Percentiles rank a stretch among this genome's conserved stretches.
phyloP scores from a whole-genome alignment of 1,140 invertebrate genomes.

The Coelopa frigida region DNA sequence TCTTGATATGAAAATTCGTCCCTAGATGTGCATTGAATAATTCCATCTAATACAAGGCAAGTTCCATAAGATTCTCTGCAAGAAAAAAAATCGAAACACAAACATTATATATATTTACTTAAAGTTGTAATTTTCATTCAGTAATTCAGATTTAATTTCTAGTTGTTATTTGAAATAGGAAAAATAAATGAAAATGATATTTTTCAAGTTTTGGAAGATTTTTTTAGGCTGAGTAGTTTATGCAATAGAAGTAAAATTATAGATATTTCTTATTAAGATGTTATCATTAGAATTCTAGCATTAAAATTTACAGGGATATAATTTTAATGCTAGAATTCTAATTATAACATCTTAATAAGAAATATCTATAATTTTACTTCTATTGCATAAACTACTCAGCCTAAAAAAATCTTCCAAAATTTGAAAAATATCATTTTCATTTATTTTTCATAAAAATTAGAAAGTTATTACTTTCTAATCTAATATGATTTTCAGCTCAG shows the following conservation, averaged over 20 bases:
- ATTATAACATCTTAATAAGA: neutral
- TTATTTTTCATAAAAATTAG: neutral
- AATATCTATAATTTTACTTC: neutral
- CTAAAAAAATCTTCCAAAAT: too few relatives aligned
- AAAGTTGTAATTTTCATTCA: neutral
- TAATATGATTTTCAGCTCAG: too few relatives aligned
- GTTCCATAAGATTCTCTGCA: conserved; percentile 77
- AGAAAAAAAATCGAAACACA: conserved; percentile 15
- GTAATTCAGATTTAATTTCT: neutral
- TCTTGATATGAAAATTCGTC: conserved; percentile 99
- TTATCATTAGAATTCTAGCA: too few relatives aligned
- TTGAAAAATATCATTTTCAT: neutral
- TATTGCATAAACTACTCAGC: neutral
- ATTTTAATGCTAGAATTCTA: too few relatives aligned
- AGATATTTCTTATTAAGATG: neutral
- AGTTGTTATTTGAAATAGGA: neutral
- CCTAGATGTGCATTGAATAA: conserved; percentile 92
- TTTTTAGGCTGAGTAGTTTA: too few relatives aligned
- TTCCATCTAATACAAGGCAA: conserved; percentile 87
- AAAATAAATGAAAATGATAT: neutral
- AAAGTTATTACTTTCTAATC: too few relatives aligned
- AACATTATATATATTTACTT: neutral
- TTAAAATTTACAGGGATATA: too few relatives aligned
- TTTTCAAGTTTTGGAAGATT: too few relatives aligned
- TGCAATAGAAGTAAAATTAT: neutral